phyloP scores from a whole-genome alignment of 2,797 vertebrate genomes.

The Enteromius paludinosus region DNA sequence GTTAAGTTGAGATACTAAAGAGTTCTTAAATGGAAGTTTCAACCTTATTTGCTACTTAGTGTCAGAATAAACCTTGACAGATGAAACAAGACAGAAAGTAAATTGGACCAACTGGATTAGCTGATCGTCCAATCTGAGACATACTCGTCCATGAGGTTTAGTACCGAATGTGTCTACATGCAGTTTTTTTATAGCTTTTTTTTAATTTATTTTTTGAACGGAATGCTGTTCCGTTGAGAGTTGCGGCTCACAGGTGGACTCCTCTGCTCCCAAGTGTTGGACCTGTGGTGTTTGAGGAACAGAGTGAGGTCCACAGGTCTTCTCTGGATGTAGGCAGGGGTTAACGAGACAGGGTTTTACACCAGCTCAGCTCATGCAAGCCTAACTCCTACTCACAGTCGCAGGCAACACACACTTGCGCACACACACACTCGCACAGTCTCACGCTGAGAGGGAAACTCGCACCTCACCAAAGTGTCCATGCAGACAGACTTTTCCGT shows the following conservation, averaged over 20 bases:
- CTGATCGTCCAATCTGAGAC: slow-evolving; percentile 1
- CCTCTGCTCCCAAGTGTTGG: slow-evolving; percentile 39
- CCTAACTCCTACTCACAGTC: slow-evolving; percentile 50
- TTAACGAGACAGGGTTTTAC: slow-evolving; percentile 47
- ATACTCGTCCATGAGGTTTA: not conserved
- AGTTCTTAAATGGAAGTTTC: not conserved
- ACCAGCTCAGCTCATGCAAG: slow-evolving; percentile 49
- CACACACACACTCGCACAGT: slow-evolving; percentile 38
- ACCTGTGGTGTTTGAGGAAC: slow-evolving; percentile 42
- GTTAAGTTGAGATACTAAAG: not conserved
- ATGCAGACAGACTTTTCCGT: slow-evolving; percentile 52
- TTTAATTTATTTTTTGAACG: slow-evolving; percentile 18
- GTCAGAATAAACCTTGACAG: slow-evolving; percentile 6
- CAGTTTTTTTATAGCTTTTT: not conserved
- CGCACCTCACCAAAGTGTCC: slow-evolving; percentile 55
- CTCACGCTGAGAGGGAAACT: slow-evolving; percentile 50
- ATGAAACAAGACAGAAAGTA: not conserved
- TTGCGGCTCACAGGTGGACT: slow-evolving; percentile 26
- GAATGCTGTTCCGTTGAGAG: not conserved
- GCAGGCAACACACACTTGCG: slow-evolving; percentile 40
- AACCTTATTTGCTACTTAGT: not conserved
- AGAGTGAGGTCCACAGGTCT: slow-evolving; percentile 35
- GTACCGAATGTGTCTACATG: not conserved
- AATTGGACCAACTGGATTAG: slow-evolving; percentile 8
- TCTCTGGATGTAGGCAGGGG: slow-evolving; percentile 39